A percentile compares a stretch with the other conserved stretches of the same genome.
Evolutionary conservation across 2,888 invertebrate genomes (phyloP).

Genomic region (Dastarcus helophoroides): DNA sequence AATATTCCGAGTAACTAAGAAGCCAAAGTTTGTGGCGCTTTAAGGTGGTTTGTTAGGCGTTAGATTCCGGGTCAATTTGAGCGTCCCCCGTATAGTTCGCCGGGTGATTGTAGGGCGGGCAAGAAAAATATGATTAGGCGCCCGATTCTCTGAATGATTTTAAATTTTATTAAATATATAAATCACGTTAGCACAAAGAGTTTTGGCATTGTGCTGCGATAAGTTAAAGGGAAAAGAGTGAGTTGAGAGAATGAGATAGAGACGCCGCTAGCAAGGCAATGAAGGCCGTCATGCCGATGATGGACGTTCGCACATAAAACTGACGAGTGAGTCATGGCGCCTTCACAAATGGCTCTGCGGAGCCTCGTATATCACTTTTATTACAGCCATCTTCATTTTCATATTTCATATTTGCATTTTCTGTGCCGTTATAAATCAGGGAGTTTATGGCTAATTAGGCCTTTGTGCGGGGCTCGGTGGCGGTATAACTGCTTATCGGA

Average conservation of each 20-base stretch:
- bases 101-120: no score
- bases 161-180: constrained; percentile 49
- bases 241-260: constrained; percentile 25
- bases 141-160: constrained; percentile 12
- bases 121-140: no score
- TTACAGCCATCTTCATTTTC: constrained; percentile 55
- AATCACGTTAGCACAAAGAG: constrained; percentile 50
- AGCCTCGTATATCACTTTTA: constrained; percentile 71
- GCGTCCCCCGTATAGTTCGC: no score
- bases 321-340: constrained; percentile 60
- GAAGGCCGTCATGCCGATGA: constrained; percentile 57
- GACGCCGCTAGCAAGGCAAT: constrained; percentile 39
- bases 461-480: constrained; percentile 36
- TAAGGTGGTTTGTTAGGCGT: no score
- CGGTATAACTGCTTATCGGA: constrained; percentile 41
- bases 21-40: no score
- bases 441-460: constrained; percentile 55
- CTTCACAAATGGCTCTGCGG: constrained; percentile 64
- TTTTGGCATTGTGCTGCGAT: constrained; percentile 34
- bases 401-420: constrained; percentile 50
- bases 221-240: constrained; percentile 23
- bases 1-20: no score
- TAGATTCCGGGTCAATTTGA: no score
- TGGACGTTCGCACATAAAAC: constrained; percentile 63
- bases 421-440: constrained; percentile 51